Evolutionary conservation across 1,140 invertebrate genomes (phyloP), one percentile per base, ranked within the genome.

Genomic region (Drosophila nannoptera): DNA sequence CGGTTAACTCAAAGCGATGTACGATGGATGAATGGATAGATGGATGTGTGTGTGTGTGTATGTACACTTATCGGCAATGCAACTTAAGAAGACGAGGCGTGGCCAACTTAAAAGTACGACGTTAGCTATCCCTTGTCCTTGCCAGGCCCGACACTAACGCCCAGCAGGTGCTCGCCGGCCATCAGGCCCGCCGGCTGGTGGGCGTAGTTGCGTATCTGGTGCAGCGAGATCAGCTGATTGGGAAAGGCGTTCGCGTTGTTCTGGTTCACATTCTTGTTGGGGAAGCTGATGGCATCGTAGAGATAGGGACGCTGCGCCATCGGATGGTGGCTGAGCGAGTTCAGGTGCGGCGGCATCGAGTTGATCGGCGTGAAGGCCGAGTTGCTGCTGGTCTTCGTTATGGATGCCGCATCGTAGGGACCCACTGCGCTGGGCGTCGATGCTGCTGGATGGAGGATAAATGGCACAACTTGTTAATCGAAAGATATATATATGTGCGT

Each of bases 141-240:
- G 43, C 88, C 88, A 3, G 88, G 72, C 8, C 88, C 88, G 16
- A 90, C 88, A 59, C 88, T 90, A 43, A 90, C 88, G 49, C 89
- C 89, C 31, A 90, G 65, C 49, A 90, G 66, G 73, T 90, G 89
- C 56, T 90, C 89, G 9, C 88, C 88, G 29, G 87, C 75, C 88
- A 90, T 89, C 32, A 90, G 65, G 35, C 88, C 87, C 14, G 87
- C 93, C n/a, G 96, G 96, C 88, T 97, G 96, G 88, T 97, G 96
- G 63, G 97, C 96, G 90, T 98, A 98, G 90, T 98, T 99, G 81
- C 97, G 93, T 78, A 98, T 98, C 91, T 98, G 97, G 90, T 98
- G 97, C 48, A 99, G 92, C 73, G 97, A 98, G 87, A 98, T 97
- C 87, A 98, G 92, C 89, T 98, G 97, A 90, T 98, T 98, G 54